Percentiles rank a stretch among this genome's conserved stretches.
These are phyloP conservation scores for Tichodroma muraria DNA, from an alignment of 2,113 vertebrate genomes.

Conservation along the genomic window DNA sequence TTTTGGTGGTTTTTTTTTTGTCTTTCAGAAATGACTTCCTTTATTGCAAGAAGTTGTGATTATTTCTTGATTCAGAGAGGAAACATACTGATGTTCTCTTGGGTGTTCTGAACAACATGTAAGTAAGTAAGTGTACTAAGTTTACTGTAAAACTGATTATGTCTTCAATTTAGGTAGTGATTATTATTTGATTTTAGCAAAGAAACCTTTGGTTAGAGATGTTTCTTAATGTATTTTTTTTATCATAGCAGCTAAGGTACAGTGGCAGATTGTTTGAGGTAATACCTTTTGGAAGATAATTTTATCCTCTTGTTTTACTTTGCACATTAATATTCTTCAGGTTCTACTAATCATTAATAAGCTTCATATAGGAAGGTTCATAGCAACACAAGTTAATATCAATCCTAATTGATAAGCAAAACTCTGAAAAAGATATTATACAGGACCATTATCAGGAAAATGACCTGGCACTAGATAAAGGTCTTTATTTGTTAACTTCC, in stretches of 20 bases:
- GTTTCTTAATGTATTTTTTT: not conserved
- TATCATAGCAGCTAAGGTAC: not conserved
- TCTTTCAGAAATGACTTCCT: conserved; percentile 65
- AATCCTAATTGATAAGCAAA: not conserved
- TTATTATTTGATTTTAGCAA: not conserved
- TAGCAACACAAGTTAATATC: not conserved
- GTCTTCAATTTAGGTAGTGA: not conserved
- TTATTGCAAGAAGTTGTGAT: not conserved
- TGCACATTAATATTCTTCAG: not conserved
- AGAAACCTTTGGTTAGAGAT: not conserved
- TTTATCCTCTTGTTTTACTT: not conserved
- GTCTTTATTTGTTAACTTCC: not conserved
- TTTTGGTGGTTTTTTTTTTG: not conserved
- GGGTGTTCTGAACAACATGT: conserved; percentile 45
- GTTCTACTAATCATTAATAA: not conserved
- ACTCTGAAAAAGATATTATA: not conserved
- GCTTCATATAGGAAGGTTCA: not conserved
- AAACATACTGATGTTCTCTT: not conserved
- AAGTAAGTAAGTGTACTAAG: conserved; percentile 59
- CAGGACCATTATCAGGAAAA: not conserved
- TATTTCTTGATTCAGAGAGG: not conserved
- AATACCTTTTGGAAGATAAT: not conserved
- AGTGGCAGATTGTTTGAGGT: not conserved
- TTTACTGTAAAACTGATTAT: not conserved
- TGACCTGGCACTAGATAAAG: not conserved